Conservation (phyloP, 2,888 invertebrate genomes). For the Stenchaetothrips biformis region DNA sequence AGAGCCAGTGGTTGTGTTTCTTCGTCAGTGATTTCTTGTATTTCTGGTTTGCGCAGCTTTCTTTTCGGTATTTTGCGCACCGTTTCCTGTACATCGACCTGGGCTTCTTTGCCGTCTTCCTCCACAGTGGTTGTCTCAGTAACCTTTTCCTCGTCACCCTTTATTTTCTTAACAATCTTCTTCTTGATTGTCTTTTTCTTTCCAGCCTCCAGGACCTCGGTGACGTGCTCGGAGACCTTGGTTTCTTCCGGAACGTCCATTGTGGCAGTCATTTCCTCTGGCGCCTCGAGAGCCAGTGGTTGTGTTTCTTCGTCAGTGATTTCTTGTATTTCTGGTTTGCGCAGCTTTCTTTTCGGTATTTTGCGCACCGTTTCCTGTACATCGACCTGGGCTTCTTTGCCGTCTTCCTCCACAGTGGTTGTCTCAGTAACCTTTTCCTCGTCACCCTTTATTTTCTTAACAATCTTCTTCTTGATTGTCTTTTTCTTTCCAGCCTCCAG, state of each 20-base stretch:
- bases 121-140: neutral
- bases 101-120: neutral
- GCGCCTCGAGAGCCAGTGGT: neutral
- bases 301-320: neutral
- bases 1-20: conserved; percentile 41
- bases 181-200: conserved; percentile 41
- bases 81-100: neutral
- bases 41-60: conserved; percentile 42
- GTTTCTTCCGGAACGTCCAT: conserved; percentile 34
- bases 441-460: no score
- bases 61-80: neutral
- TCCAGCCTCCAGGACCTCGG: conserved; percentile 26
- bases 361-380: neutral
- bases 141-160: conserved; percentile 38
- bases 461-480: no score
- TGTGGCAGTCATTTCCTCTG: conserved; percentile 35
- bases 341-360: neutral
- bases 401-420: no score
- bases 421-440: no score
- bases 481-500: no score
- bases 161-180: conserved; percentile 42
- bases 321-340: neutral
- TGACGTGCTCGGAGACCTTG: neutral
- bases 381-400: no score
- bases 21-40: conserved; percentile 46